Base-by-base conservation (phyloP, 64 coral and sea anemone genomes). In the Dendronephthya gigantea region DNA sequence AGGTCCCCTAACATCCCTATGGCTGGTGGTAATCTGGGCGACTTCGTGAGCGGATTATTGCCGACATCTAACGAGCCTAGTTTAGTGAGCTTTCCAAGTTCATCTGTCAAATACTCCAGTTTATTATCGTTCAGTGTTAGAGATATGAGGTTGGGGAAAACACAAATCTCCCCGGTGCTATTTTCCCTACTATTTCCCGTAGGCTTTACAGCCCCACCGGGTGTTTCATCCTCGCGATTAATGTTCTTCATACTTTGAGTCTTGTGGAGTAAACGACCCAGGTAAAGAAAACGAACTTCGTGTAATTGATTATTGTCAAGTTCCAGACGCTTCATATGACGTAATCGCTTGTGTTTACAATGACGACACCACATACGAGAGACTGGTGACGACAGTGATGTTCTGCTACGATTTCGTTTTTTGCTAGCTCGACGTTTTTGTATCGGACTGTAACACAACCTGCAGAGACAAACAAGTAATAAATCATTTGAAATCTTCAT, bases 1-100 rank as follows among this genome's bases (percentile, higher is more conserved):
- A 98, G 62, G 45, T 98, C 95, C 95, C 95, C 93, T 22, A 98
- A 83, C 51, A 98, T 76, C 9, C 94, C 94, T 65, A 97, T 58
- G 66, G 93, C 94, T 10, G 94, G 89, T 2, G 94, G 94, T 15
- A 97, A 50, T 38, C 88, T 89, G 1, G 89, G 79, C 16, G 93
- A 86, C 39, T 91, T 88, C n/a, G 94, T 97, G 0, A 79, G 72
- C 10, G 72, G 72, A 79, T 79, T 79, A 65, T 87, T 72, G 37
- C 72, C 89, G 25, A 97, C 41, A 55, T 97, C 89, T 43, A 97
- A 85, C 23, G 94, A 90, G 35, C 94, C 94, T 35, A 97, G 59
- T 33, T 97, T 97, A 2, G 85, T 87, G 15, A 93, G 83, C 48
- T 91, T 87, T 22, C 90, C 92, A 40, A 97, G 76, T 43, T 91